Conservation (phyloP, 1,140 invertebrate genomes). For the Zaprionus gabonicus region DNA sequence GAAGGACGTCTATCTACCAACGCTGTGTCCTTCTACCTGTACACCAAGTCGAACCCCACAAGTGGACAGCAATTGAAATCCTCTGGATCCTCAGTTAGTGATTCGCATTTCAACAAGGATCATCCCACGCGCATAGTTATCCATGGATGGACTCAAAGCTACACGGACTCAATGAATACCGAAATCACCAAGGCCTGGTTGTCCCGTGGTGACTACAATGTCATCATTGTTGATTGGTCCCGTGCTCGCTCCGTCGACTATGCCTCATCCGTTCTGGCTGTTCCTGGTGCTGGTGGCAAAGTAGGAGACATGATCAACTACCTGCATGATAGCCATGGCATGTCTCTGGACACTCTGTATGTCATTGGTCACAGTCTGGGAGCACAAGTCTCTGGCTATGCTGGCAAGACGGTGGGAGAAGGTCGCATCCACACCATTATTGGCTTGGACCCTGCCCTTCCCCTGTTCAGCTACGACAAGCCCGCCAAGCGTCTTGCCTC, state of each 20-base stretch:
- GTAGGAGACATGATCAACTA: constrained; percentile 73
- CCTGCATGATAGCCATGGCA: constrained; percentile 54
- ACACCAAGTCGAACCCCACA: constrained; percentile 62
- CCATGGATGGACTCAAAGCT: constrained; percentile 68
- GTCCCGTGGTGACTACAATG: constrained; percentile 85
- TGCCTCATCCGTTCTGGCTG: constrained; percentile 83
- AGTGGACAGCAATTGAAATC: constrained; percentile 46
- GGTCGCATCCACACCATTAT: constrained; percentile 65
- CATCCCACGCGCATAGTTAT: constrained; percentile 72
- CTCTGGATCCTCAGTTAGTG: constrained; percentile 42
- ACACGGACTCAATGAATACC: constrained; percentile 60
- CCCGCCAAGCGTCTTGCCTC: constrained; percentile 80
- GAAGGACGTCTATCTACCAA: constrained; percentile 55
- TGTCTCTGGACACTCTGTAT: constrained; percentile 46
- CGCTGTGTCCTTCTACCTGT: constrained; percentile 66
- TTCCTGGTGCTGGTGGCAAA: constrained; percentile 85
- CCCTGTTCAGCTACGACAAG: constrained; percentile 75
- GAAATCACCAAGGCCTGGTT: constrained; percentile 84
- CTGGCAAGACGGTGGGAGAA: constrained; percentile 83
- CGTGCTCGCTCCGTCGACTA: constrained; percentile 84
- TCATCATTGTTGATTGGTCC: constrained; percentile 86
- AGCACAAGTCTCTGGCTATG: constrained; percentile 85
- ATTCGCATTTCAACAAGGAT: constrained; percentile 62
- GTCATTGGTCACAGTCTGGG: constrained; percentile 82
- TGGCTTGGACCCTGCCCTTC: constrained; percentile 85